Conservation (phyloP, 53 echinoderm and acorn worm species). For the Holothuria leucospilota region DNA sequence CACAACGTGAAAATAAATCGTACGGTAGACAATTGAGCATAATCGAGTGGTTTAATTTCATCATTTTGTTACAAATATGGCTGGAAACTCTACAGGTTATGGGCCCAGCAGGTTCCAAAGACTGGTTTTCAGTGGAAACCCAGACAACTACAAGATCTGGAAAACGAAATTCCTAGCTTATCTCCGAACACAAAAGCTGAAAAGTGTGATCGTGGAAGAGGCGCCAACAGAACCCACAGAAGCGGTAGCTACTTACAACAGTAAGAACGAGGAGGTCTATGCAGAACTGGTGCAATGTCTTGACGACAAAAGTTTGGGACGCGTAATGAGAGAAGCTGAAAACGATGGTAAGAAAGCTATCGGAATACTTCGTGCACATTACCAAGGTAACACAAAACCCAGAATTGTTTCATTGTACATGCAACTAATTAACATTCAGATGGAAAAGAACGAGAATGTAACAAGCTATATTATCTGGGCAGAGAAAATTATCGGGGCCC, state of each 20-base stretch:
- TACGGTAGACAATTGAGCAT: no score
- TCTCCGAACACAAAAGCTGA: slow-evolving; percentile 24
- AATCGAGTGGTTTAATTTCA: not conserved
- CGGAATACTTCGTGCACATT: not conserved
- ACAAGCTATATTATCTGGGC: slow-evolving; percentile 40
- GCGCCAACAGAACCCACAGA: slow-evolving; percentile 7
- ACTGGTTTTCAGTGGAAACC: slow-evolving; percentile 31
- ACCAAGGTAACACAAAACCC: slow-evolving; percentile 41
- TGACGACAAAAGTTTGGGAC: slow-evolving; percentile 54
- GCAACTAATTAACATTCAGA: slow-evolving; percentile 38
- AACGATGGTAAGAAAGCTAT: slow-evolving; percentile 55
- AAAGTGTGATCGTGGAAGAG: slow-evolving; percentile 1
- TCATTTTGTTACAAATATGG: not conserved
- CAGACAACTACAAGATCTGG: not conserved
- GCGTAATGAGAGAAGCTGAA: slow-evolving; percentile 26
- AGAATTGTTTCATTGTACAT: not conserved
- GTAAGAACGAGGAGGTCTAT: slow-evolving; percentile 6
- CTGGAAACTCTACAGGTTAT: slow-evolving; percentile 17
- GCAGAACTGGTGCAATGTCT: not conserved
- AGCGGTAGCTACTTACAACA: slow-evolving; percentile 10
- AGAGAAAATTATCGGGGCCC: slow-evolving; percentile 31
- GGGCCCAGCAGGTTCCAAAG: slow-evolving; percentile 33
- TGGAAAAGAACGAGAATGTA: slow-evolving; percentile 28
- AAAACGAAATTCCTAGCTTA: slow-evolving; percentile 20
- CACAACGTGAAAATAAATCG: no score